Evolutionary conservation across 92 coral and sea anemone species (phyloP), one percentile per base, ranked within the genome.

Genomic region (Parazoanthus swiftii): DNA sequence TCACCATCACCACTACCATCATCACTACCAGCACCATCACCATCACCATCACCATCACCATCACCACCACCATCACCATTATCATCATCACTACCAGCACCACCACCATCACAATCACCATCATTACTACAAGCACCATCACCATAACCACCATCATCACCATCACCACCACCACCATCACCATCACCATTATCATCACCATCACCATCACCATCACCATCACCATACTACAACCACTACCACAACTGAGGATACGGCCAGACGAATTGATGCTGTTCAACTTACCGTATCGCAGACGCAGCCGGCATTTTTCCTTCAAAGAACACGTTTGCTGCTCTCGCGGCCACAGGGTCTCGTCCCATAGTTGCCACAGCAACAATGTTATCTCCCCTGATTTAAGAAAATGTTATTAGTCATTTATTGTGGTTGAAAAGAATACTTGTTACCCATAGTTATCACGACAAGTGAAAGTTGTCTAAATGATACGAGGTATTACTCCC

Each of bases 311-410:
- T 93, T 1, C 94, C 96, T 78, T 94, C 98, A 88, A 89, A 96
- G 80, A 96, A 86, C 51, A 85, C 88, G 85, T 96, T 95, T 35
- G 98, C 98, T 35, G 98, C 98, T 74, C 91, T 94, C 13, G 98
- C 96, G 4, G 93, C 95, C 8, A 92, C 93, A 66, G 97, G 97
- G 73, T 95, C 98, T 71, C 94, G 92, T 15, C 98, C 98, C 95
- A 96, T 83, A 73, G 98, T 92, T 23, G 98, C 98, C 5, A 96
- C 98, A 13, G 98, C 98, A 37, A 92, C 89, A 42, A 94, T 89
- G 15, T 85, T 86, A 74, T 94, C 93, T 15, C 98, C 98, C 88
- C 98, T 96, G 94, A 51, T 84, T 65, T 21, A 2, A 11, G 33
- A 33, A 46, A 50, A 82, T 56, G 7, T 14, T 71, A 50, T 44